phyloP scores from a whole-genome alignment of 2,888 invertebrate genomes.

The Cheiracanthium punctorium region DNA sequence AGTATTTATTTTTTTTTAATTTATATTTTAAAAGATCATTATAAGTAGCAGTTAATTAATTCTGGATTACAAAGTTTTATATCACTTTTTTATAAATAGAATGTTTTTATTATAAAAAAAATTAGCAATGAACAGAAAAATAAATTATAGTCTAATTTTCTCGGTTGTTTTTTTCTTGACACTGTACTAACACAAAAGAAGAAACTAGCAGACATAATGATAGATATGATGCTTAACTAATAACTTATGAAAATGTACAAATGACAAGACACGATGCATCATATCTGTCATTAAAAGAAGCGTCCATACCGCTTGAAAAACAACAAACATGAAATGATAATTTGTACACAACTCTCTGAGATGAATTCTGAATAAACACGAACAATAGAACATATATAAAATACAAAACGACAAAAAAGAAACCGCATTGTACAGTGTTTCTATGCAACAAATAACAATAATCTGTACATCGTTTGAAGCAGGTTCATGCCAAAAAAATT shows the following conservation, averaged over 20 bases:
- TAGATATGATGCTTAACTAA: background rate
- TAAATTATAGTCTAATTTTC: too few relatives aligned
- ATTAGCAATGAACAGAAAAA: too few relatives aligned
- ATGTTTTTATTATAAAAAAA: too few relatives aligned
- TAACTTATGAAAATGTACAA: background rate
- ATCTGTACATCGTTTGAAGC: conserved; percentile 56
- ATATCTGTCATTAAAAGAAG: background rate
- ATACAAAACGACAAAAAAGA: conserved; percentile 50
- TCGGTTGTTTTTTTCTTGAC: too few relatives aligned
- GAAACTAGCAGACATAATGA: too few relatives aligned
- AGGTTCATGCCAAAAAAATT: conserved; percentile 50
- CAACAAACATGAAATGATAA: background rate
- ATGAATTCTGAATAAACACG: conserved; percentile 2
- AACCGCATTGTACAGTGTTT: conserved; percentile 44
- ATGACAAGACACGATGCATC: background rate
- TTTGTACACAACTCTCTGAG: background rate
- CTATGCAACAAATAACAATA: conserved; percentile 65
- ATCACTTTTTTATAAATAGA: too few relatives aligned
- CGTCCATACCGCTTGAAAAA: background rate
- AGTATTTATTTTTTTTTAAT: too few relatives aligned
- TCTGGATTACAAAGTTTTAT: too few relatives aligned
- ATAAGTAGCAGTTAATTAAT: too few relatives aligned
- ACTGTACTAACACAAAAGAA: too few relatives aligned
- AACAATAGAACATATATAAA: conserved; percentile 44
- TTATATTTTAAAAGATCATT: too few relatives aligned